Evolutionary conservation across 1,140 invertebrate genomes (phyloP).

Genomic region (Tribolium madens): DNA sequence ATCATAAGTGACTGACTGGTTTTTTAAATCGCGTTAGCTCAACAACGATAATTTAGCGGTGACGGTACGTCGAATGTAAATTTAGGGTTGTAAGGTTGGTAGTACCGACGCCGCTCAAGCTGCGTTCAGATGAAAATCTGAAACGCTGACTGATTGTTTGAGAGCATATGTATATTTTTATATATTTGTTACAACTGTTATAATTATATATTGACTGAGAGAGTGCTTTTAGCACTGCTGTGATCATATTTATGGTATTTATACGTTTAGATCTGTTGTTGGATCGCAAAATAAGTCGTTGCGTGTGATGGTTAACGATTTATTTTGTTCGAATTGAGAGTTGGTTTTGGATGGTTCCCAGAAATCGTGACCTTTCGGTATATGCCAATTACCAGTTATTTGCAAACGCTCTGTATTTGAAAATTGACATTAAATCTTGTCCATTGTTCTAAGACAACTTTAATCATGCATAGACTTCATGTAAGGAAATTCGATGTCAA

Average conservation of each 20-base stretch:
- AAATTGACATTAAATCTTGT: conserved; percentile 34
- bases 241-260: conserved; percentile 67
- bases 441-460: conserved; percentile 32
- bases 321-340: conserved; percentile 37
- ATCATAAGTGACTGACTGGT: conserved; percentile 44
- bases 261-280: conserved; percentile 64
- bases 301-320: conserved; percentile 6
- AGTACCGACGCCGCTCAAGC: conserved; percentile 56
- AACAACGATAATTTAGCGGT: conserved; percentile 56
- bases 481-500: conserved; percentile 29
- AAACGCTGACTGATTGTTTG: conserved; percentile 63
- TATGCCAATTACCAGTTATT: conserved; percentile 28
- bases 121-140: conserved; percentile 57
- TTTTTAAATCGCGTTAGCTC: conserved; percentile 49
- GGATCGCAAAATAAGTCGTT: conserved; percentile 36
- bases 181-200: conserved; percentile 67
- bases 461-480: conserved; percentile 37
- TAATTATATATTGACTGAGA: conserved; percentile 65
- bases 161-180: conserved; percentile 67
- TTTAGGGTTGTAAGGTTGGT: conserved; percentile 40
- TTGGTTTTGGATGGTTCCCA: conserved; percentile 57
- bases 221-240: conserved; percentile 61
- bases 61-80: conserved; percentile 46
- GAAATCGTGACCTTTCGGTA: conserved; percentile 25
- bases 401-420: conserved; percentile 26